Conservation (phyloP, 2,113 vertebrate genomes). For the Nothobranchius kuhntae region DNA sequence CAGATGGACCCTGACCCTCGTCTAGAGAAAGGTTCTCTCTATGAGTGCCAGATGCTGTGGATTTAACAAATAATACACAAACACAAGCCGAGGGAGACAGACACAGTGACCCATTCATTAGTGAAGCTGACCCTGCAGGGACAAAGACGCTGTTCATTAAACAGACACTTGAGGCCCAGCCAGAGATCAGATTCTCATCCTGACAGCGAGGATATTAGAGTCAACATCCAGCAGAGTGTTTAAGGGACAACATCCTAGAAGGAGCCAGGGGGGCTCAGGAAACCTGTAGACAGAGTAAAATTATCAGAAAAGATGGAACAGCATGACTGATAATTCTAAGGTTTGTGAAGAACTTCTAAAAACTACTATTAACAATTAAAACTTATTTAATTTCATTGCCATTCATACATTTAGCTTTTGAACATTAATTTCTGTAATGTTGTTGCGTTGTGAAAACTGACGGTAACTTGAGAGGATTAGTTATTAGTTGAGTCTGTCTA, state of each 20-base stretch:
- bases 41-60: not conserved
- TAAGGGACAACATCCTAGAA: not conserved
- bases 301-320: not conserved
- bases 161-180: slow-evolving; percentile 50
- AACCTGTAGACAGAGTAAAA: not conserved
- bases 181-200: slow-evolving; percentile 50
- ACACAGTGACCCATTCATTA: slow-evolving; percentile 58
- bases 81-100: slow-evolving; percentile 16
- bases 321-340: no score
- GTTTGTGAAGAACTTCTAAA: no score
- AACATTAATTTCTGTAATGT: no score
- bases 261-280: not conserved
- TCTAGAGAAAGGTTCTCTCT: slow-evolving; percentile 22
- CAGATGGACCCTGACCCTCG: slow-evolving; percentile 51
- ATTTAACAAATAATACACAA: slow-evolving; percentile 51
- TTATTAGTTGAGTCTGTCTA: no score
- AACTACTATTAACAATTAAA: not conserved
- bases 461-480: no score
- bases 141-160: slow-evolving; percentile 67
- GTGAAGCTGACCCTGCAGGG: slow-evolving; percentile 41
- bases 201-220: slow-evolving; percentile 33
- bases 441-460: no score
- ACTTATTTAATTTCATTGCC: not conserved
- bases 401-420: no score
- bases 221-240: slow-evolving; percentile 13